Conservation (phyloP, 2,113 vertebrate species). For the Columba livia region DNA sequence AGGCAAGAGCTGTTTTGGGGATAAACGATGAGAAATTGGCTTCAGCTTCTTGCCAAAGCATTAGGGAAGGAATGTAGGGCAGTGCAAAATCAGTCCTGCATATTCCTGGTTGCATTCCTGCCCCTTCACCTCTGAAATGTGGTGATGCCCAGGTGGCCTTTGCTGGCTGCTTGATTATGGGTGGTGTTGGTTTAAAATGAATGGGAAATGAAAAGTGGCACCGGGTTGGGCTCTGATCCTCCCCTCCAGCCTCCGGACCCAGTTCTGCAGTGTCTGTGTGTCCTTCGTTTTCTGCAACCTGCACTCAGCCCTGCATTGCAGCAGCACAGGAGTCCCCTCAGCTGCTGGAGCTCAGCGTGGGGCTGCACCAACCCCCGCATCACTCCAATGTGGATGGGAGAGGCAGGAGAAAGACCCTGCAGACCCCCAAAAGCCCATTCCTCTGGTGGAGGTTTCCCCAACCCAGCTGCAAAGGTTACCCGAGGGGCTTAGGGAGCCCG, state of each 20-base stretch:
- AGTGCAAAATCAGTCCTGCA: neutral
- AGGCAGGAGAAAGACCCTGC: neutral
- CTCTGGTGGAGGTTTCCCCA: neutral
- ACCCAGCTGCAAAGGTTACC: neutral
- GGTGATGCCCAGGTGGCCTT: neutral
- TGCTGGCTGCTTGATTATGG: neutral
- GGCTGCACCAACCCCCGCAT: neutral
- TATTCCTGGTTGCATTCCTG: neutral
- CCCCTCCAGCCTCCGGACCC: conserved; percentile 25
- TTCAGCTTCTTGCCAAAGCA: conserved; percentile 18
- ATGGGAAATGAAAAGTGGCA: accelerated
- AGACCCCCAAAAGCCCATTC: neutral
- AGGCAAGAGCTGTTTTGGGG: conserved; percentile 27
- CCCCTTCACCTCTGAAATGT: neutral
- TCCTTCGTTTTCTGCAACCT: conserved; percentile 69
- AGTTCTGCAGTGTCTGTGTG: conserved; percentile 67
- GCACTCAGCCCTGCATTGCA: conserved; percentile 76
- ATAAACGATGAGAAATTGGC: conserved; percentile 25
- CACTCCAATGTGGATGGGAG: accelerated
- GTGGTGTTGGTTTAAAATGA: neutral
- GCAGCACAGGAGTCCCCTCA: conserved; percentile 50
- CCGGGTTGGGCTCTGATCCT: neutral
- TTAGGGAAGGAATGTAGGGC: neutral
- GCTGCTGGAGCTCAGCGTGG: neutral
- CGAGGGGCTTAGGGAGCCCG: neutral